Conservation (phyloP, 2,888 invertebrate genomes). For the Orthosia gracilis region DNA sequence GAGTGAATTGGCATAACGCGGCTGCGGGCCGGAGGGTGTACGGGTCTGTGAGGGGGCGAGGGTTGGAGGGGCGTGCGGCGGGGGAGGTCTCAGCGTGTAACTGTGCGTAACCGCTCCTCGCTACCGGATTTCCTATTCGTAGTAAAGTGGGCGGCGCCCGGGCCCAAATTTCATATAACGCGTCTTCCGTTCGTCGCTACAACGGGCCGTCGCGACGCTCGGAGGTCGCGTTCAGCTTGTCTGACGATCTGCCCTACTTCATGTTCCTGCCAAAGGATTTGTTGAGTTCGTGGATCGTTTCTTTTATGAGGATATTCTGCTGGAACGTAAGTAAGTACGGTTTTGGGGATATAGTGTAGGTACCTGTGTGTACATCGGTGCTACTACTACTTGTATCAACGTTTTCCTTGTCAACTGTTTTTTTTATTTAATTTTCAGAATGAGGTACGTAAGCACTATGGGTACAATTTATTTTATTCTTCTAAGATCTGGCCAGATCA, state of each 20-base stretch:
- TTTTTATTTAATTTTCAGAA: slow-evolving; percentile 12
- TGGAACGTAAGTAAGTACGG: slow-evolving; percentile 86
- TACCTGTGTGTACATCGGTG: slow-evolving; percentile 31
- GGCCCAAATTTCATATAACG: slow-evolving; percentile 89
- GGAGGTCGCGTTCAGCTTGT: slow-evolving; percentile 88
- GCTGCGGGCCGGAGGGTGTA: slow-evolving; percentile 85
- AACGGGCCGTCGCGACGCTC: slow-evolving; percentile 82
- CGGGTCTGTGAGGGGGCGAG: slow-evolving; percentile 76
- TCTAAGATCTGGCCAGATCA: slow-evolving; percentile 15
- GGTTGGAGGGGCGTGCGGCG: slow-evolving; percentile 72
- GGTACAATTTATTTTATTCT: neutral
- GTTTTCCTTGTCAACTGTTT: slow-evolving; percentile 24
- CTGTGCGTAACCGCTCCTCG: slow-evolving; percentile 90
- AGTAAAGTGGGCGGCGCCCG: slow-evolving; percentile 90
- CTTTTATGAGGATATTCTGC: slow-evolving; percentile 87
- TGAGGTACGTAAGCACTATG: neutral
- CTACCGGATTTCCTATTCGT: slow-evolving; percentile 91
- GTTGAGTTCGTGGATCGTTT: slow-evolving; percentile 89
- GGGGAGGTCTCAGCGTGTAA: slow-evolving; percentile 88
- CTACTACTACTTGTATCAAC: slow-evolving; percentile 8
- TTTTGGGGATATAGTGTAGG: slow-evolving; percentile 85
- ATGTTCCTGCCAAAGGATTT: slow-evolving; percentile 90
- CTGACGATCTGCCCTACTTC: slow-evolving; percentile 90
- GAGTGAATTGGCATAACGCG: slow-evolving; percentile 88
- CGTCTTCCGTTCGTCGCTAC: slow-evolving; percentile 88